A percentile compares a stretch with the other conserved stretches of the same genome.
phyloP scores from a whole-genome alignment of 2,888 invertebrate species.

The Cheilosia impressa region DNA sequence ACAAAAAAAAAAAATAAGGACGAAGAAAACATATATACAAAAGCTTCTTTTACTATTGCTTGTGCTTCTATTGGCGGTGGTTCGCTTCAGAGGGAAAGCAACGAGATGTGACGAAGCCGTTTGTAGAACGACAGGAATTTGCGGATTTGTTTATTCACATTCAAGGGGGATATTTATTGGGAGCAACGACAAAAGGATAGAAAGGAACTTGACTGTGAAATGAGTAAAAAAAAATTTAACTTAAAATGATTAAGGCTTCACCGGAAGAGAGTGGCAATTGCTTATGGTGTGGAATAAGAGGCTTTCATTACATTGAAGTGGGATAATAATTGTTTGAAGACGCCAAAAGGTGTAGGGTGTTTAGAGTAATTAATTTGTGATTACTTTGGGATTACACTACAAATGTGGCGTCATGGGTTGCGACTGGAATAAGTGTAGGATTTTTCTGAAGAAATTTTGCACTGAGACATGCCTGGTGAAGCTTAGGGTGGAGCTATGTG shows the following conservation, averaged over 20 bases:
- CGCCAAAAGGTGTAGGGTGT: conserved; percentile 21
- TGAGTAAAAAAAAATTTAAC: conserved; percentile 14
- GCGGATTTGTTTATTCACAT: conserved; percentile 52
- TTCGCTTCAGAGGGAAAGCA: neutral
- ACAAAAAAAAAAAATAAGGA: conserved; percentile 13
- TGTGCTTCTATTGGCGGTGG: conserved; percentile 2
- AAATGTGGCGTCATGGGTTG: too few relatives aligned
- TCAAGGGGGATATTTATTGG: conserved; percentile 47
- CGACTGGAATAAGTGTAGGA: too few relatives aligned
- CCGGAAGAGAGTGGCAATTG: conserved; percentile 52
- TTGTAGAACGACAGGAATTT: conserved; percentile 64
- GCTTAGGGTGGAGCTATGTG: too few relatives aligned
- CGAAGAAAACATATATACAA: conserved; percentile 15
- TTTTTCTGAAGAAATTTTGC: too few relatives aligned
- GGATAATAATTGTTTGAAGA: conserved; percentile 53
- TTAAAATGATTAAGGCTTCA: neutral
- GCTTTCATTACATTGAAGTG: conserved; percentile 29
- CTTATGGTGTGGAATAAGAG: conserved; percentile 36
- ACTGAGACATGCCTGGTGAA: too few relatives aligned
- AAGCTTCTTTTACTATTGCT: conserved; percentile 54
- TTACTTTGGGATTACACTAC: neutral
- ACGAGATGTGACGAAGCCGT: conserved; percentile 31
- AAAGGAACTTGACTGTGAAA: conserved; percentile 15
- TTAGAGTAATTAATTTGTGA: conserved; percentile 51
- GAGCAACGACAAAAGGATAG: conserved; percentile 45